phyloP scores from a whole-genome alignment of 92 coral and sea anemone genomes.

The Actinostola sp. region DNA sequence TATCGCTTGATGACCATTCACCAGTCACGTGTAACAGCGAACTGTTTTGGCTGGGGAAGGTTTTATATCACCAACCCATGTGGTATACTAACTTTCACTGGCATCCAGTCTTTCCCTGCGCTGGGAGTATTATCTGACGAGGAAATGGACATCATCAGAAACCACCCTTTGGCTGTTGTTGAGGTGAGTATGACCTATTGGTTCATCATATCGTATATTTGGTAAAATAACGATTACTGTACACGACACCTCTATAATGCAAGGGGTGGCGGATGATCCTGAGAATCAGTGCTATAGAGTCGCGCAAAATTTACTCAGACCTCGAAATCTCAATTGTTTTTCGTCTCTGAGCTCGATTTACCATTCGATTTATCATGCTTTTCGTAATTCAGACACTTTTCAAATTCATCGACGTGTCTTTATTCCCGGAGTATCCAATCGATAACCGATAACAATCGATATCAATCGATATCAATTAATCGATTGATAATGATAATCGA shows the following conservation, averaged over 20 bases:
- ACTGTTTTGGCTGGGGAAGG: conserved; percentile 58
- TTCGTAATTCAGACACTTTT: no score
- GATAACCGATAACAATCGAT: no score
- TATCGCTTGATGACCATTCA: not conserved
- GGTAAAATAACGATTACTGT: not conserved
- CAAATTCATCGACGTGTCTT: no score
- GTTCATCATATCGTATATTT: not conserved
- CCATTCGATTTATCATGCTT: no score
- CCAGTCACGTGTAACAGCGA: conserved; percentile 41
- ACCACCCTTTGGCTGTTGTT: conserved; percentile 51
- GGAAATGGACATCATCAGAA: conserved; percentile 28
- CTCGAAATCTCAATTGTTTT: no score
- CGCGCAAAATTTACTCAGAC: no score
- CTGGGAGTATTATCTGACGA: conserved; percentile 25
- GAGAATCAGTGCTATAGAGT: no score
- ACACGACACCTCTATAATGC: not conserved
- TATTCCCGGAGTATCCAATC: no score
- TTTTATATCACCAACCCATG: conserved; percentile 22
- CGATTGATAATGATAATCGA: no score
- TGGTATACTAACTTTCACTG: conserved; percentile 65
- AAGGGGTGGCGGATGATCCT: no score
- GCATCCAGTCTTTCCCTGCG: conserved; percentile 52
- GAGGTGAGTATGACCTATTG: conserved; percentile 32
- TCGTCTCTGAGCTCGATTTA: no score
- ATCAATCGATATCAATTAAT: no score